These are phyloP conservation scores for Eristalinus sepulchralis DNA, from an alignment of 2,888 invertebrate species.

Conservation along the genomic window DNA sequence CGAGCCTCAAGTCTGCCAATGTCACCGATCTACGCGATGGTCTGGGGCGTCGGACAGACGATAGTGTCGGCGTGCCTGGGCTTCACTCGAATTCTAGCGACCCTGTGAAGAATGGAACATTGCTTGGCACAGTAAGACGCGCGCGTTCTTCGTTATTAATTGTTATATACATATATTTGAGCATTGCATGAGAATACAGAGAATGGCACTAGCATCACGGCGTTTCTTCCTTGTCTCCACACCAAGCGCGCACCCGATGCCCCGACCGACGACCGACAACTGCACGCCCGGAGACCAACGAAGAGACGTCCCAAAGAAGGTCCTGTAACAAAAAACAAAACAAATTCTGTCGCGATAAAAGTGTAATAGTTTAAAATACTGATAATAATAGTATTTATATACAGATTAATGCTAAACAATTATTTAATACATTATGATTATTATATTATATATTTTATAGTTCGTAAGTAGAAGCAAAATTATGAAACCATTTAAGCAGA, in stretches of 20 bases:
- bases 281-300: neutral
- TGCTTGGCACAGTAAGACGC: constrained; percentile 14
- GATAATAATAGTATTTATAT: constrained; percentile 69
- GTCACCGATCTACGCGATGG: constrained; percentile 94
- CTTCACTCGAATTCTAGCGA: constrained; percentile 95
- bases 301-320: constrained; percentile 39
- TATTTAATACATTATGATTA: constrained; percentile 64
- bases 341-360: constrained; percentile 26
- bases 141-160: constrained; percentile 30
- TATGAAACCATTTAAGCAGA: constrained; percentile 37
- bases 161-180: constrained; percentile 3
- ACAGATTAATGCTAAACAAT: constrained; percentile 62
- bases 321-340: constrained; percentile 52
- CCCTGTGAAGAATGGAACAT: constrained; percentile 84
- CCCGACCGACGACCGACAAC: neutral
- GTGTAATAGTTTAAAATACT: constrained; percentile 53
- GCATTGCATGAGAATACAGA: constrained; percentile 26
- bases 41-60: constrained; percentile 98
- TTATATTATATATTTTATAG: constrained; percentile 61
- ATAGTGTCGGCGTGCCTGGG: constrained; percentile 93
- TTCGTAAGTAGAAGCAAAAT: constrained; percentile 66
- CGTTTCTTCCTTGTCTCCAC: constrained; percentile 18
- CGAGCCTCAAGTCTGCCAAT: constrained; percentile 93
- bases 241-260: neutral
- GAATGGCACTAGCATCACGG: constrained; percentile 28